A percentile compares a stretch with the other conserved stretches of the same genome.
phyloP scores from a whole-genome alignment of 2,888 invertebrate genomes.

The Hydraecia micacea region DNA sequence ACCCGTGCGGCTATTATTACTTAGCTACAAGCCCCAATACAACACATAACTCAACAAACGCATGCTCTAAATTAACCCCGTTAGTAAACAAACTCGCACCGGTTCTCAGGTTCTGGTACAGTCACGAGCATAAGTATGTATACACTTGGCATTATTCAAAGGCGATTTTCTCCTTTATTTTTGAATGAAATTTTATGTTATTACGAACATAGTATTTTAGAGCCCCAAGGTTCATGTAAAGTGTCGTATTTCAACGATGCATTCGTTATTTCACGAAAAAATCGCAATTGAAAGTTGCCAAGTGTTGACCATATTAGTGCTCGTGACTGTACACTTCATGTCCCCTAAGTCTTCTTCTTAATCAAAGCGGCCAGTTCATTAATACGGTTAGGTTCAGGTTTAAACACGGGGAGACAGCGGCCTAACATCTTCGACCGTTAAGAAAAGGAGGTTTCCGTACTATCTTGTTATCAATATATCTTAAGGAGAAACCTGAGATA shows the following conservation, averaged over 20 bases:
- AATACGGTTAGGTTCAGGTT: slow-evolving; percentile 51
- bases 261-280: too few species aligned
- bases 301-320: too few species aligned
- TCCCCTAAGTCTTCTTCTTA: slow-evolving; percentile 32
- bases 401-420: slow-evolving; percentile 32
- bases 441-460: slow-evolving; percentile 41
- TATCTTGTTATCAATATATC: slow-evolving; percentile 47
- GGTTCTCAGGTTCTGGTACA: slow-evolving; percentile 12
- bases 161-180: too few species aligned
- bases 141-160: too few species aligned
- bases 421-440: slow-evolving; percentile 49
- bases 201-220: too few species aligned
- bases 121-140: too few species aligned
- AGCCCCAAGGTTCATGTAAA: too few species aligned
- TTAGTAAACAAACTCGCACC: slow-evolving; percentile 21
- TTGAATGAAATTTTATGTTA: too few species aligned
- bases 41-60: neutral
- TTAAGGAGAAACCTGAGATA: slow-evolving; percentile 33
- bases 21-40: neutral
- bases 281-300: too few species aligned
- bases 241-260: too few species aligned
- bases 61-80: slow-evolving; percentile 13
- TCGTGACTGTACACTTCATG: slow-evolving; percentile 28
- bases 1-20: neutral
- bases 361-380: slow-evolving; percentile 49